A percentile compares a stretch with the other conserved stretches of the same genome.
These are phyloP conservation scores for Actenoides lindsayi DNA, from an alignment of 2,113 vertebrate genomes.

Conservation along the genomic window DNA sequence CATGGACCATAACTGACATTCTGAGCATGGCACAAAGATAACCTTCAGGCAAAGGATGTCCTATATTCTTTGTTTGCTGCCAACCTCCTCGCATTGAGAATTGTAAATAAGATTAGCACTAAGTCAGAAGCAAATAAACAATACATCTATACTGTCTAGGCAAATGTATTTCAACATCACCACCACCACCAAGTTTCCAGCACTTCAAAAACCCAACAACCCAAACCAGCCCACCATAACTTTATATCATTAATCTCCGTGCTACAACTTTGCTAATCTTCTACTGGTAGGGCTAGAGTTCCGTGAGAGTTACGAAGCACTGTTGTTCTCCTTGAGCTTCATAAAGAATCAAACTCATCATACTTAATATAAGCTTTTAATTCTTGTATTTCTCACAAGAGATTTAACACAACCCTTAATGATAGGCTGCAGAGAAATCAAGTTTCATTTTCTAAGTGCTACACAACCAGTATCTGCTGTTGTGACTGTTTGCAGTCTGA, in stretches of 20 bases:
- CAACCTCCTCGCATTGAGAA: neutral
- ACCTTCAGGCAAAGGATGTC: slow-evolving; percentile 32
- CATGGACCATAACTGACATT: neutral
- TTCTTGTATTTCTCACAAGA: neutral
- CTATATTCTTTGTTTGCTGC: slow-evolving; percentile 5
- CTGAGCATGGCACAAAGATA: neutral
- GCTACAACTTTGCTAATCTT: too few species aligned
- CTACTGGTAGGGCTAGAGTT: neutral
- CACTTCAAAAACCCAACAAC: neutral
- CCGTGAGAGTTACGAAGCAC: neutral
- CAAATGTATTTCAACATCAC: neutral
- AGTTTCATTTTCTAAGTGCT: neutral
- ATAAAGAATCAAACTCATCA: neutral
- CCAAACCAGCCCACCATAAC: neutral
- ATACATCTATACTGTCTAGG: neutral
- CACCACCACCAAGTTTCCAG: neutral
- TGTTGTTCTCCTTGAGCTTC: neutral
- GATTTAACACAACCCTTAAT: neutral
- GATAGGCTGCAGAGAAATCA: neutral
- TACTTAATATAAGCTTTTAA: neutral
- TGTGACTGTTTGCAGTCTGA: neutral
- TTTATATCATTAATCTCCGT: neutral
- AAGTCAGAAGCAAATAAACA: neutral
- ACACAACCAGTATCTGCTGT: neutral
- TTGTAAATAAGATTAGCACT: neutral